Evolutionary conservation across 1,140 invertebrate species (phyloP).

Genomic region (Heliconius congener): DNA sequence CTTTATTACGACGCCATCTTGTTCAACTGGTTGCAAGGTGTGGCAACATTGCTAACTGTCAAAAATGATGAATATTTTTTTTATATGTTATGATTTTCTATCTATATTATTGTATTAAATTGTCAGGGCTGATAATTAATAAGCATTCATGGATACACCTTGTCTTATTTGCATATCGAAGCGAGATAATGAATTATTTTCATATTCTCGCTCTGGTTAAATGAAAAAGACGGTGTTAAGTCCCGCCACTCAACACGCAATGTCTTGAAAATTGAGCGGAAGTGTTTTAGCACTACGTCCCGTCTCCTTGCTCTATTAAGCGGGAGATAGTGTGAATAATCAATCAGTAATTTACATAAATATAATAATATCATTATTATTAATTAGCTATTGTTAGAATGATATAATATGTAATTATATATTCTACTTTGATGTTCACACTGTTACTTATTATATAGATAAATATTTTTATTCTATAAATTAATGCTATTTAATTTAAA

Average conservation of each 20-base stretch:
- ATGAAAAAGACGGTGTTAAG: no score
- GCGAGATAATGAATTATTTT: not conserved
- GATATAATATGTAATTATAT: no score
- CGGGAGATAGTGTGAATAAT: no score
- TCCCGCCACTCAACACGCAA: no score
- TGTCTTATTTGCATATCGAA: not conserved
- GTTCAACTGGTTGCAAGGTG: conserved; percentile 29
- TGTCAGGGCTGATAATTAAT: not conserved
- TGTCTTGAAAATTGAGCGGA: no score
- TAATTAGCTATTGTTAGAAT: not conserved
- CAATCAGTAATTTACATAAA: not conserved
- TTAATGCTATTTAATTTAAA: no score
- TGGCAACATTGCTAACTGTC: conserved; percentile 29
- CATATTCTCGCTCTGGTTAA: no score
- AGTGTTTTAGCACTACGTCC: no score
- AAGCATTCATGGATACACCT: not conserved
- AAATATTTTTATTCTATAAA: no score
- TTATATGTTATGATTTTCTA: conserved; percentile 13
- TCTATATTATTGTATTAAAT: not conserved
- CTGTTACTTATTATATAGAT: no score
- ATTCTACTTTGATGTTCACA: no score
- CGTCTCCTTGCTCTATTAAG: no score
- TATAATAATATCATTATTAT: conserved; percentile 14
- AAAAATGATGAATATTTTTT: conserved; percentile 18
- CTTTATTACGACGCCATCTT: conserved; percentile 42